These are phyloP conservation scores for Lasioglossum albipes DNA, from an alignment of 1,140 invertebrate species.

Conservation along the genomic window DNA sequence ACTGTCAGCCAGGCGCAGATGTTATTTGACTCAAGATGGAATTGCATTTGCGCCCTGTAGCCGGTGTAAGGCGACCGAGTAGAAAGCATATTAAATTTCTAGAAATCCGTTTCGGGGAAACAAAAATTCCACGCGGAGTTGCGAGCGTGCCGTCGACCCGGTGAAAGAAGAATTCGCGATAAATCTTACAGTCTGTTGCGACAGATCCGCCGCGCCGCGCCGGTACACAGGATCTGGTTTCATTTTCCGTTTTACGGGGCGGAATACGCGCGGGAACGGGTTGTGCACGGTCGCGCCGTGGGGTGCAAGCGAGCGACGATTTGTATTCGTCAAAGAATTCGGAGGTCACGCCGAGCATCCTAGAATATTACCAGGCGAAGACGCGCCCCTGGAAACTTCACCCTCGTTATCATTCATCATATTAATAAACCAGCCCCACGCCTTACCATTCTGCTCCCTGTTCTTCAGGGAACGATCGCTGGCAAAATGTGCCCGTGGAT, in stretches of 20 bases:
- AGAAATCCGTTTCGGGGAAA: constrained; percentile 5
- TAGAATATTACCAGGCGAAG: constrained; percentile 45
- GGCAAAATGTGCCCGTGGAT: background rate
- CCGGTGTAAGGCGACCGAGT: background rate
- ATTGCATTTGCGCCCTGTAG: background rate
- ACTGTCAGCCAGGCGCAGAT: background rate
- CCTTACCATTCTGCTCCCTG: background rate
- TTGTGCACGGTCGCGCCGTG: constrained; percentile 5
- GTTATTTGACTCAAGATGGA: background rate
- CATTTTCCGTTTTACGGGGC: constrained; percentile 46
- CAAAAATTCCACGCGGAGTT: constrained; percentile 18
- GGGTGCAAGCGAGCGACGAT: constrained; percentile 55
- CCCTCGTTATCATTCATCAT: constrained; percentile 63
- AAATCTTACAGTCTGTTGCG: constrained; percentile 54
- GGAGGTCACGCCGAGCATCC: constrained; percentile 23
- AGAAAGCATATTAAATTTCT: constrained; percentile 31
- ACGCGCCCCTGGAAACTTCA: constrained; percentile 51
- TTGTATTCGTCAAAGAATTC: constrained; percentile 67
- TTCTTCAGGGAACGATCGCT: constrained; percentile 19
- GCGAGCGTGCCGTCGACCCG: background rate
- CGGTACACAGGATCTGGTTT: constrained; percentile 53
- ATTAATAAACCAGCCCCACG: constrained; percentile 64
- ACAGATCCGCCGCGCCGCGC: constrained; percentile 17
- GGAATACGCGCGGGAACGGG: constrained; percentile 47
- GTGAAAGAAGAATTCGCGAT: constrained; percentile 49